Evolutionary conservation across 2,113 vertebrate species (phyloP), one percentile per base, ranked within the genome.

Genomic region (Nannospalax galili): DNA sequence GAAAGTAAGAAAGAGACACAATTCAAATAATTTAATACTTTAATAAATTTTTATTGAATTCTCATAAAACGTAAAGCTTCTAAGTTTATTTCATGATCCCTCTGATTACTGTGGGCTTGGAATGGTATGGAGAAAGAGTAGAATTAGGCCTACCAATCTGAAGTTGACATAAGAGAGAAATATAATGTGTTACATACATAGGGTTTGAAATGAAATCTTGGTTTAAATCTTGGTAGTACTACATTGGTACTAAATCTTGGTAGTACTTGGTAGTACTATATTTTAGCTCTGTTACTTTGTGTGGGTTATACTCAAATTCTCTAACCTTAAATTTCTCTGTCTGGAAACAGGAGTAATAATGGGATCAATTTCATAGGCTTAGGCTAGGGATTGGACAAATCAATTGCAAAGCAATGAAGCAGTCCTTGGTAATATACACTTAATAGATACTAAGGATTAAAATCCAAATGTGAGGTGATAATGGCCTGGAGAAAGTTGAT

Each of bases 1-100:
- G 37, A 91, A 95, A 95, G 42, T 58, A 87, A 85, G 15, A 87
- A 58, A n/a, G n/a, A n/a, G n/a, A n/a, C n/a, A 6, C 26, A 90
- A 17, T 77, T 88, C 3, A 70, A 42, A 52, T n/a, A n/a, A n/a
- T n/a, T n/a, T 48, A 84, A n/a, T 45, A 52, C 14, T 5, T 75
- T 89, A 65, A 75, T n/a, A 74, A 20, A 72, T 16, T 65, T 22
- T 65, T 16, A 87, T 90, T 74, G 82, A 8, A 58, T 58, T 87
- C 1, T 88, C 22, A 58, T 40, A 56, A 91, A 88, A 87, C 80
- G 15, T 73, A 88, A 69, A 92, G 16, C 16, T 52, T 69, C 17
- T 95, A n/a, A 58, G 58, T 14, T 79, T 32, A n/a, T 80, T 69
- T 92, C 73, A 90, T 73, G 20, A 79, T 69, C 32, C 15, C 30